Evolutionary conservation across 1,140 invertebrate species (phyloP).

Genomic region (Camponotus vicinus): DNA sequence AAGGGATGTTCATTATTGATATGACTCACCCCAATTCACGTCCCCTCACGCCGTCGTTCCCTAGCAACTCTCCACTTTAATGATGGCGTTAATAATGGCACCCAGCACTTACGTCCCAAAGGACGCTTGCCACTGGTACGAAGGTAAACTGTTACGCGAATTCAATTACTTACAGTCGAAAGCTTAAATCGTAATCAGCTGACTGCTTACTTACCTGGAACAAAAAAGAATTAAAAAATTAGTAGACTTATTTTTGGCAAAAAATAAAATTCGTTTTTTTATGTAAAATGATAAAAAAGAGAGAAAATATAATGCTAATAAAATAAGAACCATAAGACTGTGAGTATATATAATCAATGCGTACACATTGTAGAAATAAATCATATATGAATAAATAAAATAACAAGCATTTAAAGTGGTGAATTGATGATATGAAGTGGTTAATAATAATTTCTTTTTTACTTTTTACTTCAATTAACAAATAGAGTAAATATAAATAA

Average conservation of each 20-base stretch:
- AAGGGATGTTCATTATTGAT: constrained; percentile 67
- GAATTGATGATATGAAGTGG: neutral
- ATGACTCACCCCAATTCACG: constrained; percentile 41
- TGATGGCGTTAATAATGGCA: constrained; percentile 75
- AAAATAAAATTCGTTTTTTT: constrained; percentile 7
- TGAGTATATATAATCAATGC: neutral
- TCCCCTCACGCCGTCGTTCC: constrained; percentile 1
- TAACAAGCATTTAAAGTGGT: neutral
- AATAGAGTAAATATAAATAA: too few species aligned
- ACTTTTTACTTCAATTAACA: too few species aligned
- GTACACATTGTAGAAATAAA: constrained; percentile 3
- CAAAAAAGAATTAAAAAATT: constrained; percentile 66
- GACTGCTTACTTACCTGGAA: constrained; percentile 77
- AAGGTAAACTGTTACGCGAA: constrained; percentile 57
- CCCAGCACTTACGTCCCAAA: constrained; percentile 44
- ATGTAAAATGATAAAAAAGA: constrained; percentile 1
- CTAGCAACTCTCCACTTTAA: constrained; percentile 72
- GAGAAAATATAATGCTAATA: too few species aligned
- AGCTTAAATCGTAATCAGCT: constrained; percentile 62
- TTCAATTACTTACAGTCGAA: constrained; percentile 76
- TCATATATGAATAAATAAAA: neutral
- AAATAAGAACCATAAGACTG: neutral
- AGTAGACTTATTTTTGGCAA: constrained; percentile 65
- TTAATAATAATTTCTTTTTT: neutral
- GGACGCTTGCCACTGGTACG: constrained; percentile 7